Percentiles rank a stretch among this genome's conserved stretches.
Conservation (phyloP, 2,797 vertebrate species). For the Epinephelus awoara region DNA sequence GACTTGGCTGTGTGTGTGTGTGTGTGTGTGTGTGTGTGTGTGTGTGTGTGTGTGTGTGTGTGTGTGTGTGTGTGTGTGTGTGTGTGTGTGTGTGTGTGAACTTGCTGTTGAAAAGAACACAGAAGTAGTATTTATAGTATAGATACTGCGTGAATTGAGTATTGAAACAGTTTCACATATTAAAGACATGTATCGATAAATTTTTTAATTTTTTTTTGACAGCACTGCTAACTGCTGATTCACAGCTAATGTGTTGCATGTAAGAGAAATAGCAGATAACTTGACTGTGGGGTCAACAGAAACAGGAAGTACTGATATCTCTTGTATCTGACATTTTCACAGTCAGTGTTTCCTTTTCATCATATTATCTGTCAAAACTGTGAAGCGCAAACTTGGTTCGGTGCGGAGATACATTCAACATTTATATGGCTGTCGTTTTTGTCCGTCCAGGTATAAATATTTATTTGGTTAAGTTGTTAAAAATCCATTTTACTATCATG, state of each 20-base stretch:
- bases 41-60: too few species aligned
- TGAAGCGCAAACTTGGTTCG: constrained; percentile 1
- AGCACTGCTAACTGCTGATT: not conserved
- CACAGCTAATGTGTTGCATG: not conserved
- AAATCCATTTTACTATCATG: not conserved
- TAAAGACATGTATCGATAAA: too few species aligned
- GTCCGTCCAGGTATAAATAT: not conserved
- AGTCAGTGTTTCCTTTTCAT: not conserved
- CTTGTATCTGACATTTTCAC: not conserved
- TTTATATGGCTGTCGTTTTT: not conserved
- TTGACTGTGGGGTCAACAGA: not conserved
- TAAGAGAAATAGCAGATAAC: not conserved
- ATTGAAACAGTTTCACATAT: too few species aligned
- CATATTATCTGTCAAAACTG: not conserved
- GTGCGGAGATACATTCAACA: not conserved
- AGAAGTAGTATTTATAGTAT: too few species aligned
- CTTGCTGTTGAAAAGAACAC: too few species aligned
- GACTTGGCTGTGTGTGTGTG: too few species aligned
- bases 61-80: too few species aligned
- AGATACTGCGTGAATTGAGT: too few species aligned
- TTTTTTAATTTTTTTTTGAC: too few species aligned
- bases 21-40: too few species aligned
- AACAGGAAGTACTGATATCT: constrained; percentile 23
- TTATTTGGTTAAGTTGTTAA: not conserved
- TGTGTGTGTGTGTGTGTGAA: too few species aligned